Base-by-base conservation (phyloP, 2,797 vertebrate genomes). In the Xenops minutus region DNA sequence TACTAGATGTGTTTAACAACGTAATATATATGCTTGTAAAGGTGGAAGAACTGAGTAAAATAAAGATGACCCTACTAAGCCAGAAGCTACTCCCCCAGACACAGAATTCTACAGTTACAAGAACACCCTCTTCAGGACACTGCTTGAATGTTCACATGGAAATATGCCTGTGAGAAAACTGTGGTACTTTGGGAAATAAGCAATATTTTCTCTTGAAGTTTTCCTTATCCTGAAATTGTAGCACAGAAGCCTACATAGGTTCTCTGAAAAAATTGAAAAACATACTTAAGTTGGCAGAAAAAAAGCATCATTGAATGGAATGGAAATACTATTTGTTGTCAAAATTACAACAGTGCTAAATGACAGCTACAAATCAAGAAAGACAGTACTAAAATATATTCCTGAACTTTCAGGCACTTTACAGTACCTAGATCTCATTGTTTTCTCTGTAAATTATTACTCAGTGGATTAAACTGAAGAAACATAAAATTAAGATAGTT, bases 1-100 rank as follows among this genome's bases (percentile, higher is more conserved):
- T 20, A 24, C 7, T 3, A 2, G 13, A 30, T 66, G 7, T 9
- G 6, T 62, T 88, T 79, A 66, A 52, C 3, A 79, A 72, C 9
- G 4, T 9, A 48, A 43, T 4, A 1, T 20, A 2, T 9, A 12
- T 24, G 1, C 1, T 36, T 67, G 48, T 30, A 32, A 52, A 68
- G 15, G 6, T 6, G 5, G 13, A 63, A 74, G 12, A 72, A 46
- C 5, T 37, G 8, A 48, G 3, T 41, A 52, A 46, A 15, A 22
- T 19, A 68, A 78, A 75, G 55, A 41, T 2, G 6, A 61, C 16
- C 7, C 59, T 87, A 43, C 10, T 6, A 52, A 48, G 12, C 15
- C 32, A 56, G 58, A 79, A 78, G 18, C 23, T 84, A 27, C 10
- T 52, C 1, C 6, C 4, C 5, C 15, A 71, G 22, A 59, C 29